A percentile compares a stretch with the other conserved stretches of the same genome.
These are phyloP conservation scores for Gyrodactylus bullatarudis DNA, from an alignment of 1,140 invertebrate genomes.

Conservation along the genomic window DNA sequence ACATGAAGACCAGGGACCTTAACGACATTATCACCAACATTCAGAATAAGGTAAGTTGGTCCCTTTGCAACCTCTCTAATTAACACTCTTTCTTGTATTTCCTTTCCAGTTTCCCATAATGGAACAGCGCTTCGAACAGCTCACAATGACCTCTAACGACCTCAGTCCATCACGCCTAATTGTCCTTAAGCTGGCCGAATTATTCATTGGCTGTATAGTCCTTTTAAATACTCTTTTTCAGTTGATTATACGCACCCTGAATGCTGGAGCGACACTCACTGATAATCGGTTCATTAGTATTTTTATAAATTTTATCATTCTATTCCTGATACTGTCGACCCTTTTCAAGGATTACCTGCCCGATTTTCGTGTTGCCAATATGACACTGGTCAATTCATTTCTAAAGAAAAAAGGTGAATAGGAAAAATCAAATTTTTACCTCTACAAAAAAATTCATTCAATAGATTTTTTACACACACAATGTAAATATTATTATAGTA, in stretches of 20 bases:
- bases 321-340: neutral
- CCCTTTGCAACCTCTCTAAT: neutral
- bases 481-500: no score
- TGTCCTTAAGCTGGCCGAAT: neutral
- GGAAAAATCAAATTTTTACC: no score
- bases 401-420: no score
- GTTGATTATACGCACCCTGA: neutral
- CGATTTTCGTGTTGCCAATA: no score
- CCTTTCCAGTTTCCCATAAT: neutral
- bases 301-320: neutral
- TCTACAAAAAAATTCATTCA: no score
- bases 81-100: no score
- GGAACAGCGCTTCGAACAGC: neutral
- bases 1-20: neutral
- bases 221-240: neutral
- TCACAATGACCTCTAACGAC: neutral
- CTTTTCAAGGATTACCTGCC: no score
- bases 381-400: no score
- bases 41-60: neutral
- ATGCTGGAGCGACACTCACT: neutral
- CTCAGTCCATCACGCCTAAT: neutral
- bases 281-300: neutral
- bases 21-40: neutral
- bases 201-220: neutral
- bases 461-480: no score